A percentile compares a stretch with the other conserved stretches of the same genome.
These are phyloP conservation scores for Gibbula magus DNA, from an alignment of 2,888 invertebrate species.

Conservation along the genomic window DNA sequence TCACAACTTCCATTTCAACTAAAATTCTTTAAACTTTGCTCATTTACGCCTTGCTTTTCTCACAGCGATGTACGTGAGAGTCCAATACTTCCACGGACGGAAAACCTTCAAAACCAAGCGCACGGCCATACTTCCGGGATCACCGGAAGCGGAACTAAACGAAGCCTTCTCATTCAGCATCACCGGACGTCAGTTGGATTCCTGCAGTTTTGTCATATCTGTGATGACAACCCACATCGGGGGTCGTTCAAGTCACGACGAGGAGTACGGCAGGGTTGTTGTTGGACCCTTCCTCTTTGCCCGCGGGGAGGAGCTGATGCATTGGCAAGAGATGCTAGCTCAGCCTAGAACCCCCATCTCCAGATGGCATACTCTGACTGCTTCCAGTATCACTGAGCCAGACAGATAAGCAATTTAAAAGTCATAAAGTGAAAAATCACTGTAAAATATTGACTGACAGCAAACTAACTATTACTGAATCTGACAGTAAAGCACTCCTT, in stretches of 20 bases:
- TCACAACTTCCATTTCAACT: too few species aligned
- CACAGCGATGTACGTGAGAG: constrained; percentile 64
- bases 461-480: too few species aligned
- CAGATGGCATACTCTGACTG: constrained; percentile 55
- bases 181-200: constrained; percentile 63
- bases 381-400: neutral
- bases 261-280: constrained; percentile 64
- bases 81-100: constrained; percentile 68
- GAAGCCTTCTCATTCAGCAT: constrained; percentile 70
- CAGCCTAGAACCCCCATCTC: constrained; percentile 59
- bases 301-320: constrained; percentile 68
- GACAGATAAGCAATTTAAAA: neutral
- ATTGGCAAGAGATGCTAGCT: constrained; percentile 73
- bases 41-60: neutral
- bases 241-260: constrained; percentile 45
- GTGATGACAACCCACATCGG: constrained; percentile 52
- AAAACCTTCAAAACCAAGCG: constrained; percentile 68
- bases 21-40: too few species aligned
- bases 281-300: constrained; percentile 73
- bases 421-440: too few species aligned
- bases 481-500: too few species aligned
- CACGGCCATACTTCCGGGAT: constrained; percentile 56
- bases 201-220: constrained; percentile 63
- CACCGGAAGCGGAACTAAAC: constrained; percentile 67
- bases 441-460: too few species aligned